These are phyloP conservation scores for Ahaetulla prasina DNA, from an alignment of 2,113 vertebrate genomes.

Conservation along the genomic window DNA sequence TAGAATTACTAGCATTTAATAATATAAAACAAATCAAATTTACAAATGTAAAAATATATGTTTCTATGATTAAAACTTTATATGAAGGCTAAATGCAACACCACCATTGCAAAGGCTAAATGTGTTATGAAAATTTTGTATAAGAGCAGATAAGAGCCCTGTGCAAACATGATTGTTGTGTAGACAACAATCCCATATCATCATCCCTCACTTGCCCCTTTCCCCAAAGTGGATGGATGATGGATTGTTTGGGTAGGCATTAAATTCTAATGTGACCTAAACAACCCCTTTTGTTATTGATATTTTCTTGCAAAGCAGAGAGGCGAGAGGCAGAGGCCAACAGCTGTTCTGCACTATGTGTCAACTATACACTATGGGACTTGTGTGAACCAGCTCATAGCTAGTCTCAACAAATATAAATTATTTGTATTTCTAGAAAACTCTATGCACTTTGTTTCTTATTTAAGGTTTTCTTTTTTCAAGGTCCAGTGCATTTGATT, in stretches of 20 bases:
- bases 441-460: neutral
- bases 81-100: neutral
- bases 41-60: neutral
- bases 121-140: neutral
- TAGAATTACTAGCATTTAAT: neutral
- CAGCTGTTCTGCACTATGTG: neutral
- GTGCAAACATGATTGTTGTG: neutral
- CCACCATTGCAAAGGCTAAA: neutral
- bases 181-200: neutral
- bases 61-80: neutral
- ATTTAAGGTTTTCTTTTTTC: constrained; percentile 17
- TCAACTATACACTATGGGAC: neutral
- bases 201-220: neutral
- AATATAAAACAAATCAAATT: neutral
- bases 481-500: constrained; percentile 85
- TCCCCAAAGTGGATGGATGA: neutral
- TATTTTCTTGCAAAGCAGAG: neutral
- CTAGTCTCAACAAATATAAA: neutral
- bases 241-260: neutral
- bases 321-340: neutral
- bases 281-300: neutral
- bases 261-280: neutral
- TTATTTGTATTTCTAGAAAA: neutral
- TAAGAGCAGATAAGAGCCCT: neutral
- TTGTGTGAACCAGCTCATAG: neutral